Evolutionary conservation across 1,140 invertebrate genomes (phyloP).

Genomic region (Spodoptera frugiperda): DNA sequence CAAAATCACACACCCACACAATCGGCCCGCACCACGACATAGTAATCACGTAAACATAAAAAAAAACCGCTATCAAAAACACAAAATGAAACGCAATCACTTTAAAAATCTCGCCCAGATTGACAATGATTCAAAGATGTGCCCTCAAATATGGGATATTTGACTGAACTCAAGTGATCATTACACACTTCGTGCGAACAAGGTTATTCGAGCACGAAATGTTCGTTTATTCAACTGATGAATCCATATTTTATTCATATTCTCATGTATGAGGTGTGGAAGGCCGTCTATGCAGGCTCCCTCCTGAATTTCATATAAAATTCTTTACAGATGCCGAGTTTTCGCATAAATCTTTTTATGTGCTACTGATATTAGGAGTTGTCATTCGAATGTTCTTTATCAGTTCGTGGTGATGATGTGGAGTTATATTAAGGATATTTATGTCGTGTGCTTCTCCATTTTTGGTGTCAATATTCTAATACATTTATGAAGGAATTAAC

Average conservation of each 20-base stretch:
- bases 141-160: constrained; percentile 41
- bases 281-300: constrained; percentile 51
- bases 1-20: not conserved
- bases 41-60: constrained; percentile 11
- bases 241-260: constrained; percentile 78
- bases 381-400: constrained; percentile 27
- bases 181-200: constrained; percentile 56
- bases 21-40: not conserved
- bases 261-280: constrained; percentile 60
- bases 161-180: constrained; percentile 54
- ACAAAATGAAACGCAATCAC: constrained; percentile 22
- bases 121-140: constrained; percentile 17
- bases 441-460: not conserved
- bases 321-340: constrained; percentile 54
- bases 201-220: constrained; percentile 60
- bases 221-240: constrained; percentile 73
- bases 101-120: constrained; percentile 9
- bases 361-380: constrained; percentile 38
- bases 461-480: too few species aligned
- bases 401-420: constrained; percentile 4
- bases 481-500: too few species aligned
- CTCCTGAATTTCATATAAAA: constrained; percentile 57
- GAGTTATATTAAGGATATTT: not conserved
- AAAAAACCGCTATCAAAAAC: constrained; percentile 21
- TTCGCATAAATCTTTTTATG: constrained; percentile 55